These are phyloP conservation scores for Orthosia incerta DNA, from an alignment of 2,888 invertebrate genomes.

Conservation along the genomic window DNA sequence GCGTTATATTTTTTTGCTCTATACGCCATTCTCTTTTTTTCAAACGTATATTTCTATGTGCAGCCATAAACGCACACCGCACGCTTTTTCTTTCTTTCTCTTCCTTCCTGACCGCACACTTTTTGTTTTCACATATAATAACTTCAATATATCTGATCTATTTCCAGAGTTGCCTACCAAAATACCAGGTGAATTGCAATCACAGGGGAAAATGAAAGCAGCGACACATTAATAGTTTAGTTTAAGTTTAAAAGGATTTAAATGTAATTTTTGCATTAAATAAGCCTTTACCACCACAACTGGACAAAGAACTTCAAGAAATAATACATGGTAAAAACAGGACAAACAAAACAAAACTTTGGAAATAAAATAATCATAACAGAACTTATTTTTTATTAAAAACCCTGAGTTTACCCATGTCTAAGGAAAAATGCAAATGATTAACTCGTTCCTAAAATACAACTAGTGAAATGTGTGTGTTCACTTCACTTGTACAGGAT, in stretches of 20 bases:
- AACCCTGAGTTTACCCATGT: no score
- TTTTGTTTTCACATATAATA: background rate
- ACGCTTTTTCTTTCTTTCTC: background rate
- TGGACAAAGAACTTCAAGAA: background rate
- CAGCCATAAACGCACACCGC: no score
- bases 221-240: background rate
- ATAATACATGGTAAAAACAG: background rate
- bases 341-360: background rate
- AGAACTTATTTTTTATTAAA: background rate
- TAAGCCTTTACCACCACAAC: background rate
- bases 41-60: no score
- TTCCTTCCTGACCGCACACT: no score
- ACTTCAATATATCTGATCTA: background rate
- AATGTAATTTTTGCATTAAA: background rate
- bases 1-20: no score
- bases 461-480: no score
- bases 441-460: no score
- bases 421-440: no score
- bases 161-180: constrained; percentile 45
- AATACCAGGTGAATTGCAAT: constrained; percentile 24
- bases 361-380: background rate
- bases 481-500: no score
- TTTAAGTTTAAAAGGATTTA: background rate
- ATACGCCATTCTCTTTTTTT: no score
- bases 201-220: background rate